These are phyloP conservation scores for Drosophila sechellia DNA, from an alignment of 1,140 invertebrate species.

Conservation along the genomic window DNA sequence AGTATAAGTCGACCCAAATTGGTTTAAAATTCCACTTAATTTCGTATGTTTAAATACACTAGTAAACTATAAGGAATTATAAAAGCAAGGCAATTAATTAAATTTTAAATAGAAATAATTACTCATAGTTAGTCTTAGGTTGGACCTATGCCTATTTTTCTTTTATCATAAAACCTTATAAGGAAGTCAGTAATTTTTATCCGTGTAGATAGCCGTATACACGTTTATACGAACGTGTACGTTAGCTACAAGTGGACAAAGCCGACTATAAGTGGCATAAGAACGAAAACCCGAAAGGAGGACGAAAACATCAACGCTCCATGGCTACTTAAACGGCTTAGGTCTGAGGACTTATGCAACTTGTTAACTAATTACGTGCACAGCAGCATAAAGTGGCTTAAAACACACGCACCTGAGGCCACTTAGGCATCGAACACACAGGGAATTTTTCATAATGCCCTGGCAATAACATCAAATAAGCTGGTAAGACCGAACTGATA, in stretches of 20 bases:
- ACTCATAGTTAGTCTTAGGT: no score
- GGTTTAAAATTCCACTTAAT: no score
- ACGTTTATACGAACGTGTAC: conserved; percentile 18
- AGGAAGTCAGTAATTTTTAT: not conserved
- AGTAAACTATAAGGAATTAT: no score
- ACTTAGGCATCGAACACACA: not conserved
- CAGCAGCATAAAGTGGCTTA: conserved; percentile 28
- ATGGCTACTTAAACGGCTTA: conserved; percentile 70
- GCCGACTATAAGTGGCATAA: conserved; percentile 51
- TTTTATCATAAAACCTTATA: no score
- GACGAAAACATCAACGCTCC: conserved; percentile 19
- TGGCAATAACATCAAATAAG: not conserved
- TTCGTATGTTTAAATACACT: no score
- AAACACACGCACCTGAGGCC: conserved; percentile 11
- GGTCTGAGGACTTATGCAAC: conserved; percentile 67
- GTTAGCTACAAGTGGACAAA: conserved; percentile 57
- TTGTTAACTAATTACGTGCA: conserved; percentile 73
- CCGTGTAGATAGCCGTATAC: conserved; percentile 1
- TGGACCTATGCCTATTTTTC: not conserved
- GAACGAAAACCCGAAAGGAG: conserved; percentile 33
- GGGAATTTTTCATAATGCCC: conserved; percentile 1
- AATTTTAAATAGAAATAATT: no score
- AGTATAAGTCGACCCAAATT: no score
- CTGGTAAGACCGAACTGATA: not conserved
- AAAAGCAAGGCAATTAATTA: no score